Conservation (phyloP, 2,888 invertebrate genomes). For the Plebejus argus region DNA sequence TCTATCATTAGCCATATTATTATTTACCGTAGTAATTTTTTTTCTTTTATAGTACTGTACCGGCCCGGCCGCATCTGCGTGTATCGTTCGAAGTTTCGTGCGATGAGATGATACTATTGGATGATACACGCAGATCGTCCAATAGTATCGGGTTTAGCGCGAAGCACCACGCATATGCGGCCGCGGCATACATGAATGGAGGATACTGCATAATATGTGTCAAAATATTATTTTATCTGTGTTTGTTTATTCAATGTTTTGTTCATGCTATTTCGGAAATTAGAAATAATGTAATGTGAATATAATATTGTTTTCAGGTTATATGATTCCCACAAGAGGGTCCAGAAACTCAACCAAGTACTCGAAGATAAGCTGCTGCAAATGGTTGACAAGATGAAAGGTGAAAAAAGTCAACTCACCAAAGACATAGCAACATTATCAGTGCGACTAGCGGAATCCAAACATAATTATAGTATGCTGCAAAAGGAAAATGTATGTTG, state of each 20-base stretch:
- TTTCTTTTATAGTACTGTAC: too few relatives aligned
- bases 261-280: not conserved
- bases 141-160: too few relatives aligned
- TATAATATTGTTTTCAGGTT: constrained; percentile 78
- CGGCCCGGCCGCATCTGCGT: too few relatives aligned
- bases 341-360: constrained; percentile 96
- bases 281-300: not conserved
- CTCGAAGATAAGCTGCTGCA: constrained; percentile 96
- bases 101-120: too few relatives aligned
- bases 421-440: constrained; percentile 93
- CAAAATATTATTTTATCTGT: too few relatives aligned
- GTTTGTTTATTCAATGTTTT: not conserved
- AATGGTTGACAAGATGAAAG: constrained; percentile 95
- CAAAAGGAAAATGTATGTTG: constrained; percentile 91
- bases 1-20: too few relatives aligned
- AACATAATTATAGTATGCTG: constrained; percentile 90
- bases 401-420: constrained; percentile 92
- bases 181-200: too few relatives aligned
- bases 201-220: too few relatives aligned
- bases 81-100: too few relatives aligned
- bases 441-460: constrained; percentile 91
- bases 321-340: constrained; percentile 95
- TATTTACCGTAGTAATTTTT: too few relatives aligned
- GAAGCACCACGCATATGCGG: too few relatives aligned
- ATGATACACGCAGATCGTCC: too few relatives aligned